Conservation (phyloP, 1,140 invertebrate species). For the Diachasmimorpha longicaudata region DNA sequence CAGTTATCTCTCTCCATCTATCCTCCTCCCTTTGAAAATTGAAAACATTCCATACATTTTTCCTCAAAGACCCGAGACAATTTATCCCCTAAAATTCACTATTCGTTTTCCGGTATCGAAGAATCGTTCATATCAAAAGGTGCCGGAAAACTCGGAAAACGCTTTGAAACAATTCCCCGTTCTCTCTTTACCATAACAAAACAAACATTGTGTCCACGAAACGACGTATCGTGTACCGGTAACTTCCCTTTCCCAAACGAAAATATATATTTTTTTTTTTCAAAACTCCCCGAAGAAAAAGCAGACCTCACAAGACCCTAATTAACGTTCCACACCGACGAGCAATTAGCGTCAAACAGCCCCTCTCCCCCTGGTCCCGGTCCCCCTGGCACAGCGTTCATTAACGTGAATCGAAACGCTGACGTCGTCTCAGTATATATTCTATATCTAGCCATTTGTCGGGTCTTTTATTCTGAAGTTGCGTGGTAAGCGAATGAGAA, state of each 20-base stretch:
- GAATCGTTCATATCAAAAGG: background rate
- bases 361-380: no score
- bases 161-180: background rate
- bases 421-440: conserved; percentile 6
- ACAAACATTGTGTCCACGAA: no score
- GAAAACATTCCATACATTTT: conserved; percentile 12
- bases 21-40: background rate
- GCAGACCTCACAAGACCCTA: conserved; percentile 3
- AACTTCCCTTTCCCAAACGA: no score
- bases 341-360: conserved; percentile 21
- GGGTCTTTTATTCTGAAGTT: conserved; percentile 13
- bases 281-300: background rate
- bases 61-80: background rate
- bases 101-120: background rate
- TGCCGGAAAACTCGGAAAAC: background rate
- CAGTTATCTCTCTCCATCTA: background rate
- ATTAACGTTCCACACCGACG: conserved; percentile 15
- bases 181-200: no score
- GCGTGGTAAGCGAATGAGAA: conserved; percentile 10
- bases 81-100: no score
- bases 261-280: no score
- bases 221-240: no score
- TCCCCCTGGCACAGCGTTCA: background rate
- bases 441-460: background rate
- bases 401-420: conserved; percentile 25